Conservation (phyloP, 1,140 invertebrate genomes). For the Drosophila cardini region DNA sequence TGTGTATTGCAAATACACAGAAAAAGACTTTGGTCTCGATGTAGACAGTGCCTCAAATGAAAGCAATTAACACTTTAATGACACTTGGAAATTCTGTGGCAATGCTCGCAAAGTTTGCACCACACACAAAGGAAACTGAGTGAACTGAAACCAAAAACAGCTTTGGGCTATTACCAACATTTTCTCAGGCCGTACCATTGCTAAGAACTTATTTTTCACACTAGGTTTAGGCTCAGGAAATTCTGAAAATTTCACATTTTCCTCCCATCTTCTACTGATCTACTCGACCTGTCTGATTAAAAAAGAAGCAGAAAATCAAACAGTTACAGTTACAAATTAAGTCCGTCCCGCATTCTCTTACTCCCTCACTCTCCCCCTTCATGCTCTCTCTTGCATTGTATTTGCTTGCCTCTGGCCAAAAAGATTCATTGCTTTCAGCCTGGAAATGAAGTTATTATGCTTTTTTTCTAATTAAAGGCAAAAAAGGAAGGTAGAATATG, state of each 20-base stretch:
- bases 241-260: constrained; percentile 1
- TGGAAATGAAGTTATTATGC: constrained; percentile 64
- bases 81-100: constrained; percentile 75
- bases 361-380: constrained; percentile 5
- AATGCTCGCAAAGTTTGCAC: constrained; percentile 52
- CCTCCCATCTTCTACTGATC: not conserved
- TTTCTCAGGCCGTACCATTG: constrained; percentile 6
- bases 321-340: constrained; percentile 43
- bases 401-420: constrained; percentile 16
- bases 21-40: constrained; percentile 35
- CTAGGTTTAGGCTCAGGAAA: constrained; percentile 11
- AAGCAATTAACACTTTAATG: constrained; percentile 82
- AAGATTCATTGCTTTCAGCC: constrained; percentile 39
- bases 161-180: constrained; percentile 21
- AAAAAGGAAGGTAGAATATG: constrained; percentile 1
- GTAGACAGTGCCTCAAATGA: constrained; percentile 54
- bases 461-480: constrained; percentile 72
- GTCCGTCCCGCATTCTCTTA: constrained; percentile 32
- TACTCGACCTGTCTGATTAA: not conserved
- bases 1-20: constrained; percentile 41
- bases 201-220: constrained; percentile 30
- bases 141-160: constrained; percentile 12
- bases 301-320: not conserved
- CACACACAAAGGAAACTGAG: constrained; percentile 9
- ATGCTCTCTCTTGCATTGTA: constrained; percentile 6